These are phyloP conservation scores for Neopelma chrysocephalum DNA, from an alignment of 2,797 vertebrate species.

Conservation along the genomic window DNA sequence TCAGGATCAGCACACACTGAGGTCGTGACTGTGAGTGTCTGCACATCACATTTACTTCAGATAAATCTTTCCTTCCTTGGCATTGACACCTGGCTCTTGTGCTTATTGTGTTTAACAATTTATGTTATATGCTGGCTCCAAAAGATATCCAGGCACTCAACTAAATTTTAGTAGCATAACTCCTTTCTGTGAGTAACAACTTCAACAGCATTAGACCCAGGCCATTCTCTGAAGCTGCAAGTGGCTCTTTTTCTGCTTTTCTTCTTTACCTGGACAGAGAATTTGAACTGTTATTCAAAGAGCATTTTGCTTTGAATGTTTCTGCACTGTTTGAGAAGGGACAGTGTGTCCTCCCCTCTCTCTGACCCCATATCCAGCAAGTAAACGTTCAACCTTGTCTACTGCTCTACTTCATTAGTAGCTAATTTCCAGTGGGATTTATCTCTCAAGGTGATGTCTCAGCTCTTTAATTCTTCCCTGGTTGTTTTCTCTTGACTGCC, in stretches of 20 bases:
- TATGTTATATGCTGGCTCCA: not conserved
- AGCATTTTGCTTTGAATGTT: not conserved
- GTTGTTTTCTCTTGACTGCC: not conserved
- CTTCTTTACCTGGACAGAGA: not conserved
- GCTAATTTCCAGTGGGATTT: not conserved
- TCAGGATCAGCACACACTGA: not conserved
- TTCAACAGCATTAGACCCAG: not conserved
- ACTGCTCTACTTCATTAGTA: not conserved
- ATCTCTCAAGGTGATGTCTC: not conserved
- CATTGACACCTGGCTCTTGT: not conserved
- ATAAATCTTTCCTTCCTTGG: not conserved
- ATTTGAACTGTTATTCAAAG: not conserved
- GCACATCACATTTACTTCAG: not conserved
- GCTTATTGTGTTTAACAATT: not conserved
- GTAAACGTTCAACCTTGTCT: not conserved
- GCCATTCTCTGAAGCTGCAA: not conserved
- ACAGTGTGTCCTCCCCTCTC: not conserved
- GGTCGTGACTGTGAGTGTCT: not conserved
- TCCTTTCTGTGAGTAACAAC: not conserved
- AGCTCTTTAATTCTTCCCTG: not conserved
- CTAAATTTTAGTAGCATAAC: not conserved
- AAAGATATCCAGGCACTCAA: not conserved
- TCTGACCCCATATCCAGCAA: not conserved
- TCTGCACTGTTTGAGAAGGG: not conserved
- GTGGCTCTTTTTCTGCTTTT: not conserved